Base-by-base conservation (phyloP, 2,888 invertebrate genomes). In the Eilema caniola region DNA sequence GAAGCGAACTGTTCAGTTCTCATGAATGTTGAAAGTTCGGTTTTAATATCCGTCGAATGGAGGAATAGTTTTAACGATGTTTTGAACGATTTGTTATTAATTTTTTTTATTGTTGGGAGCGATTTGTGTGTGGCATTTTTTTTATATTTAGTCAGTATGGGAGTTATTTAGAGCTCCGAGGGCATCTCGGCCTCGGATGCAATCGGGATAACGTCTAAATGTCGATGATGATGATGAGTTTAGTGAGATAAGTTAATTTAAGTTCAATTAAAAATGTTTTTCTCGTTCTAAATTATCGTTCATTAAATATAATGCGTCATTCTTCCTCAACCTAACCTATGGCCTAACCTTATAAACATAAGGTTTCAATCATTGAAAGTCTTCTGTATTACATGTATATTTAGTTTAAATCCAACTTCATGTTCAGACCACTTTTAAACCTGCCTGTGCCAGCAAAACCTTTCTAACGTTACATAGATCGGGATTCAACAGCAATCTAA, bases 31-130 rank as follows among this genome's bases (percentile, higher is more conserved):
- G 25, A n/a, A 61, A 62, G 37, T 70, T 70, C 37, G 31, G 60
- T 70, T 67, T 66, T 66, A 69, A 69, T 69, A 64, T 69, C 31
- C 23, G 62, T 12, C 47, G 47, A 65, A 66, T 37, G 24, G 33
- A 8, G 14, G 23, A 69, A 28, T 59, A 41, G 47, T 62, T 66
- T 60, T 33, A n/a, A 23, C n/a, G 20, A 24, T 62, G n/a, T 31
- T 31, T 64, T 20, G 24, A 37, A 23, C 37, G 4, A 23, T 62
- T 62, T 14, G 8, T 23, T 53, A n/a, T n/a, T 47, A 5, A 47
- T 47, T 47, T 41, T 47, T 1, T 16, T 41, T 20, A 47, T 7
- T 47, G 20, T 47, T 47, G 7, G 0, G 47, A 47, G 12, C 31
- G 8, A 33, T 33, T 4, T 33, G 31, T 33, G 3, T 3, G 28